Conservation (phyloP, 2,113 vertebrate species). For the Salvator merianae region DNA sequence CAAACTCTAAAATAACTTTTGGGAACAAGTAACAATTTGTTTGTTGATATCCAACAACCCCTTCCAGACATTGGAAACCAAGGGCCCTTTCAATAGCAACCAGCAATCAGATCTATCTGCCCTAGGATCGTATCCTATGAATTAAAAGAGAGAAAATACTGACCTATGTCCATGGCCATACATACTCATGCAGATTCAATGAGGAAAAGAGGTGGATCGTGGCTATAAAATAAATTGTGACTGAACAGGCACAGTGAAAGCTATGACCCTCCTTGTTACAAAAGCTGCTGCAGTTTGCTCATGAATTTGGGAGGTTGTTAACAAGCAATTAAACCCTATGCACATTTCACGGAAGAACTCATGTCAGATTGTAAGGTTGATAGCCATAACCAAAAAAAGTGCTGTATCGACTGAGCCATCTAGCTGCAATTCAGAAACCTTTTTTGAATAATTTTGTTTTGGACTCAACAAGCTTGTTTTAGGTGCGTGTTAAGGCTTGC, state of each 20-base stretch:
- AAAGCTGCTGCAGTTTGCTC: constrained; percentile 13
- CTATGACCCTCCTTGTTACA: constrained; percentile 10
- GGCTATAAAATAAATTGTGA: not conserved
- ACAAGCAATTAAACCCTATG: not conserved
- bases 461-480: constrained; percentile 66
- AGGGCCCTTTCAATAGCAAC: not conserved
- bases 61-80: not conserved
- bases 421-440: constrained; percentile 44
- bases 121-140: not conserved
- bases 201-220: not conserved
- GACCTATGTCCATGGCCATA: too few species aligned
- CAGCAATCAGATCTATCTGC: not conserved
- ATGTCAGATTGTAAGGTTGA: constrained; percentile 30
- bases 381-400: constrained; percentile 21
- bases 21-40: not conserved
- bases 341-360: constrained; percentile 32
- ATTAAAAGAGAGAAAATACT: not conserved
- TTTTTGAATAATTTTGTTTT: constrained; percentile 74
- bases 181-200: not conserved
- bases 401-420: constrained; percentile 51
- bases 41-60: not conserved
- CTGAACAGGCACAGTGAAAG: not conserved
- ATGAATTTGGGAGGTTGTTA: constrained; percentile 16
- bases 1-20: not conserved
- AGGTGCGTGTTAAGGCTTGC: constrained; percentile 71